Base-by-base conservation (phyloP, 2,113 vertebrate genomes). In the Numida meleagris region DNA sequence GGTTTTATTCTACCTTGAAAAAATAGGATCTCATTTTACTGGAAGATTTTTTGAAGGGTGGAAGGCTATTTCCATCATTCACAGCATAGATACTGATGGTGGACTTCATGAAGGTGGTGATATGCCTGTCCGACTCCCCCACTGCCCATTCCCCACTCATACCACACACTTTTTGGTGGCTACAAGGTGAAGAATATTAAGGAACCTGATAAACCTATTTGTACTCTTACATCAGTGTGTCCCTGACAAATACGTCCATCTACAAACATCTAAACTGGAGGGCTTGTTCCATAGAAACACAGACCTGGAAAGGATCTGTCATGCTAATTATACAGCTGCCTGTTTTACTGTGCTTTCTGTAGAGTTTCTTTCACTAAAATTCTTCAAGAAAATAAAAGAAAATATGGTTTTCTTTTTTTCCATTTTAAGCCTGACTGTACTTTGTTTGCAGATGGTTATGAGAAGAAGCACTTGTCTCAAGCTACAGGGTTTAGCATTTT, bases 91-190 rank as follows among this genome's bases (percentile, higher is more conserved):
- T 16, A 14, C 0, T 0, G 38, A 36, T 45, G 21, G 43, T 14
- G n/a, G 2, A 0, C 40, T 62, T 53, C 38, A 6, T 42, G 51
- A 27, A 34, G 63, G 55, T 62, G 46, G 66, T 1, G 38, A 5
- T 0, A 2, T 15, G 29, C n/a, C 19, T 43, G 7, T 4, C 43
- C 48, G 0, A 1, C 3, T 7, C 2, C 23, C 62, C 7, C 0
- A 0, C 15, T 31, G 9, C 27, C 33, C 0, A 0, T 14, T 71
- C 27, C 34, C 34, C 0, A 0, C 36, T 71, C 3, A 0, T 67
- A 42, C 57, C 34, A 50, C 8, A 19, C 0, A 0, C 0, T 0
- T 40, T 23, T 65, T 43, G 6, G 46, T 46, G 3, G 0, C 70
- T 33, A 14, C 7, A 25, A 3, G 27, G 8, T 15, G 45, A 27